These are phyloP conservation scores for Pandemis corylana DNA, from an alignment of 2,888 invertebrate genomes.

Conservation along the genomic window DNA sequence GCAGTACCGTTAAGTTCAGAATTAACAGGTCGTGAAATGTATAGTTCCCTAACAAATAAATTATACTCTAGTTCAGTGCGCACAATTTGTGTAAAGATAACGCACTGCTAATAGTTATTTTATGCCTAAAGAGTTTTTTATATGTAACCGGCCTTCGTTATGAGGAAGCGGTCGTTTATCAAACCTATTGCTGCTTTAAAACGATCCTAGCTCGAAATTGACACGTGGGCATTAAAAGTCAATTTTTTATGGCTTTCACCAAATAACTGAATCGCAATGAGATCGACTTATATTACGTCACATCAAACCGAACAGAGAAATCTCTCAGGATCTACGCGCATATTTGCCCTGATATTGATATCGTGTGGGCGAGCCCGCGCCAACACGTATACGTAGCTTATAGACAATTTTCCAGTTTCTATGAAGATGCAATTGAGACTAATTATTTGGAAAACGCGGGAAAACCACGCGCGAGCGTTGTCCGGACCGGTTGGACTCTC, in stretches of 20 bases:
- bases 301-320: slow-evolving; percentile 18
- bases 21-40: slow-evolving; percentile 42
- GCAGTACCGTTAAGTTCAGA: slow-evolving; percentile 36
- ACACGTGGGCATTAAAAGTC: slow-evolving; percentile 14
- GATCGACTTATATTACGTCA: slow-evolving; percentile 19
- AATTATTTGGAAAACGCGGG: slow-evolving; percentile 48
- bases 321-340: slow-evolving; percentile 19
- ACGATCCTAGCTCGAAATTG: not conserved
- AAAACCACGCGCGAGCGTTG: slow-evolving; percentile 38
- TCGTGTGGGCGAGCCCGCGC: not conserved
- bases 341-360: slow-evolving; percentile 26
- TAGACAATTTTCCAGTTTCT: slow-evolving; percentile 28
- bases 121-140: slow-evolving; percentile 31
- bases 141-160: slow-evolving; percentile 25
- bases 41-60: slow-evolving; percentile 37
- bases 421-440: slow-evolving; percentile 41
- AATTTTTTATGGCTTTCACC: slow-evolving; percentile 21
- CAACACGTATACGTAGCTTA: slow-evolving; percentile 8
- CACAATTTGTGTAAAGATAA: slow-evolving; percentile 40
- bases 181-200: not conserved
- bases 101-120: slow-evolving; percentile 32
- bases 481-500: slow-evolving; percentile 47
- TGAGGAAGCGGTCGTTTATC: not conserved
- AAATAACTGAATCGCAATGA: slow-evolving; percentile 16
- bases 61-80: slow-evolving; percentile 35